A percentile compares a stretch with the other conserved stretches of the same genome.
Conservation (phyloP, 1,140 invertebrate species). For the Lepidotrigona ventralis region DNA sequence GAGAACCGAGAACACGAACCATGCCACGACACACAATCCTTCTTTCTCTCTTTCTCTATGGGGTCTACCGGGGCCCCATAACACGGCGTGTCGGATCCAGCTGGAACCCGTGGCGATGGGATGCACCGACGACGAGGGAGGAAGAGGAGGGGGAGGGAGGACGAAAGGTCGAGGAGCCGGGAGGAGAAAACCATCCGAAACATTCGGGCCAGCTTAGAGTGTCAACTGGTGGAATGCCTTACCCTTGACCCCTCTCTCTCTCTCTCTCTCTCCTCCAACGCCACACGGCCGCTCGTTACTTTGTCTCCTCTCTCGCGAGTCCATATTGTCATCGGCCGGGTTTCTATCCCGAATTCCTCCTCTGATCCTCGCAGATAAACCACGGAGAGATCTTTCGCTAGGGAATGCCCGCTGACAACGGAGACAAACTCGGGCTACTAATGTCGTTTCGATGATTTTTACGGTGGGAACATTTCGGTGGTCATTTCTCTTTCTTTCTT, state of each 20-base stretch:
- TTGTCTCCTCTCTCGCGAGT: constrained; percentile 39
- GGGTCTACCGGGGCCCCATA: constrained; percentile 35
- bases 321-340: constrained; percentile 57
- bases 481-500: no score
- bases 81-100: constrained; percentile 56
- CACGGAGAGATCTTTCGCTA: background rate
- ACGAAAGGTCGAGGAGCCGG: constrained; percentile 57
- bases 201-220: constrained; percentile 67
- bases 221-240: constrained; percentile 72
- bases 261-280: no score
- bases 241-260: constrained; percentile 59
- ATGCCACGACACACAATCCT: constrained; percentile 53
- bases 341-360: constrained; percentile 55
- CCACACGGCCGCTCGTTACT: constrained; percentile 7
- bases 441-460: background rate
- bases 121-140: constrained; percentile 32
- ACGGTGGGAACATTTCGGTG: background rate
- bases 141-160: background rate
- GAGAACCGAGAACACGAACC: constrained; percentile 73
- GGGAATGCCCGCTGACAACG: background rate
- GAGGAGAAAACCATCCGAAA: constrained; percentile 68
- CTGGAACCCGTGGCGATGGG: constrained; percentile 50
- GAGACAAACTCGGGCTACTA: background rate
- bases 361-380: constrained; percentile 33
- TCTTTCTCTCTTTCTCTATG: constrained; percentile 25